Base-by-base conservation (phyloP, 2,113 vertebrate genomes). In the Lophius piscatorius region DNA sequence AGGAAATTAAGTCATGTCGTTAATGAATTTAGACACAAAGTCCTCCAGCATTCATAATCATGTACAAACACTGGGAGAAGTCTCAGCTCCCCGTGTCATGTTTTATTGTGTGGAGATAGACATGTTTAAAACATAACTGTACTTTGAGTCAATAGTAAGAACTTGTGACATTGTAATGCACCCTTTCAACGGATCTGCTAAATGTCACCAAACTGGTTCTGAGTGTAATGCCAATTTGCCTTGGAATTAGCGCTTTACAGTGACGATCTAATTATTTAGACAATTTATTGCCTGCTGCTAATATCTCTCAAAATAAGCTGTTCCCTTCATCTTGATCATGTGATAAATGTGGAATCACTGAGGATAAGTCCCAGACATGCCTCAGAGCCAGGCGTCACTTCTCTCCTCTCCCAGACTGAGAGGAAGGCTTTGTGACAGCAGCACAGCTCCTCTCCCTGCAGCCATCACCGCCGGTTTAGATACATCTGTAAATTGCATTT, bases 131-230 rank as follows among this genome's bases (percentile, higher is more conserved):
- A 64, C 61, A 70, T 70, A 87, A 87, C 85, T 89, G 80, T 86
- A 86, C 81, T 87, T 88, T 83, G 84, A 90, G 85, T 92, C 87
- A 90, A 90, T 72, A 90, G 62, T 77, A 68, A 63, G 81, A 82
- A 85, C 83, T 86, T 85, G 76, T 86, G 85, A 88, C 85, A 86
- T 73, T 70, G 84, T 70, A 78, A 76, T 70, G 78, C 80, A 81
- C 70, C 83, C 68, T 82, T 86, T 81, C 77, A 84, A 61, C 87
- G 84, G 83, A 90, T 91, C 89, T 90, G 84, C 83, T 92, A 92
- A 92, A 93, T 91, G 91, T 91, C 90, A 92, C 88, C 90, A 90
- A 92, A 91, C 87, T 87, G 85, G 70, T 90, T 92, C 83, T 87
- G 89, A 91, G 74, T 68, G 63, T 85, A 87, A 89, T 91, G 86